Conservation (phyloP, 2,888 invertebrate species). For the Agriotes lineatus region DNA sequence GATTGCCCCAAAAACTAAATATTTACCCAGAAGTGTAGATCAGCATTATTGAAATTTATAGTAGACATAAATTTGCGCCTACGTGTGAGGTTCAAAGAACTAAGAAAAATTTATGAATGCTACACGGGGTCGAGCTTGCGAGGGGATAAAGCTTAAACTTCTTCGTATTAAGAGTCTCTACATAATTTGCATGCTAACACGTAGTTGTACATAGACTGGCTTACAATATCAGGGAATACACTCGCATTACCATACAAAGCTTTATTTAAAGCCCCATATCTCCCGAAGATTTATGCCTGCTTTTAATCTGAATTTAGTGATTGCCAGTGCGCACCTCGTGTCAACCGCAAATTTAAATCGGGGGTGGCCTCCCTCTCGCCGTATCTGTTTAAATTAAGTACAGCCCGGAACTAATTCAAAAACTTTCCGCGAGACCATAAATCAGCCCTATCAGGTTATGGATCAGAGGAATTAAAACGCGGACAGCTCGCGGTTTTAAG, state of each 20-base stretch:
- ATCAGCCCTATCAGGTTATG: too few relatives aligned
- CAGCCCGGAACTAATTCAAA: too few relatives aligned
- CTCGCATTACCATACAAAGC: constrained; percentile 32
- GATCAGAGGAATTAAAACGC: too few relatives aligned
- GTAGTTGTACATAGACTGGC: constrained; percentile 26
- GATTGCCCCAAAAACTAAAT: constrained; percentile 12
- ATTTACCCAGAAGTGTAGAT: background rate
- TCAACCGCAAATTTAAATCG: background rate
- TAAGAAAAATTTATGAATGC: constrained; percentile 22
- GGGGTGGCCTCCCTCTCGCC: background rate
- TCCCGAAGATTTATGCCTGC: constrained; percentile 18
- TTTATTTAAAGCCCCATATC: constrained; percentile 26
- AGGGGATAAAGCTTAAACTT: constrained; percentile 1
- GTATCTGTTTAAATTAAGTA: too few relatives aligned
- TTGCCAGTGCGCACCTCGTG: background rate
- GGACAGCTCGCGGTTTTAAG: background rate
- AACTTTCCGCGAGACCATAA: too few relatives aligned
- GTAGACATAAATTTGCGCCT: constrained; percentile 13
- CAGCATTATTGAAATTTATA: constrained; percentile 7
- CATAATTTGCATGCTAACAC: constrained; percentile 23
- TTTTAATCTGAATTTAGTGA: constrained; percentile 12
- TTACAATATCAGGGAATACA: constrained; percentile 27
- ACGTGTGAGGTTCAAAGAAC: background rate
- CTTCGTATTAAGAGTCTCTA: constrained; percentile 15
- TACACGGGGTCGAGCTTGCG: constrained; percentile 6